Conservation (phyloP, 1,140 invertebrate species). For the Subanguina moxae region DNA sequence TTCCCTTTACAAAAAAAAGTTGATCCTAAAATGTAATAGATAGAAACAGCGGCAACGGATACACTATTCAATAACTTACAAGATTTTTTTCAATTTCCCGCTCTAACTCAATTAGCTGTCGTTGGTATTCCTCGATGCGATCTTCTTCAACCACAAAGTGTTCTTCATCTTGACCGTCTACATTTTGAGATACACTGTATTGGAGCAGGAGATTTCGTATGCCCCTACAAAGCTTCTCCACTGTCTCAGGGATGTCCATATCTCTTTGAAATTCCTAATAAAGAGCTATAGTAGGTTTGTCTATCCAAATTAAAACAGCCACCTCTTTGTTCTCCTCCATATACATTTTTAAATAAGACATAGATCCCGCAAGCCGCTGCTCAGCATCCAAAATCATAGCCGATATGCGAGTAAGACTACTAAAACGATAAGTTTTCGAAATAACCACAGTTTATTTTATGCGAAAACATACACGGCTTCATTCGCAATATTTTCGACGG, state of each 20-base stretch:
- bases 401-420: neutral
- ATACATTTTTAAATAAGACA: neutral
- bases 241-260: neutral
- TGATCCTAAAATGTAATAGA: slow-evolving; percentile 20
- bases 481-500: neutral
- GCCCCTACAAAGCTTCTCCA: neutral
- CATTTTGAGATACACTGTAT: neutral
- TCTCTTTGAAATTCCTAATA: neutral
- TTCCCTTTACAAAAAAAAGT: slow-evolving; percentile 28
- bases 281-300: too few relatives aligned
- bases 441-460: too few relatives aligned
- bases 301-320: too few relatives aligned
- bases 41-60: neutral
- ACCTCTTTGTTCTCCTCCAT: neutral
- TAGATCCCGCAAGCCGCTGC: neutral
- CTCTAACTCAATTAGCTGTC: neutral
- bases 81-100: slow-evolving; percentile 6
- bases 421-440: too few relatives aligned
- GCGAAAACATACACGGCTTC: neutral
- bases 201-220: slow-evolving; percentile 2
- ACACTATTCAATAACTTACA: neutral
- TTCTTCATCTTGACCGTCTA: neutral
- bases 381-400: neutral
- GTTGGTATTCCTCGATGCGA: slow-evolving; percentile 15
- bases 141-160: slow-evolving; percentile 24